These are phyloP conservation scores for Drosophila parthenogenetica DNA, from an alignment of 2,888 invertebrate genomes.

Conservation along the genomic window DNA sequence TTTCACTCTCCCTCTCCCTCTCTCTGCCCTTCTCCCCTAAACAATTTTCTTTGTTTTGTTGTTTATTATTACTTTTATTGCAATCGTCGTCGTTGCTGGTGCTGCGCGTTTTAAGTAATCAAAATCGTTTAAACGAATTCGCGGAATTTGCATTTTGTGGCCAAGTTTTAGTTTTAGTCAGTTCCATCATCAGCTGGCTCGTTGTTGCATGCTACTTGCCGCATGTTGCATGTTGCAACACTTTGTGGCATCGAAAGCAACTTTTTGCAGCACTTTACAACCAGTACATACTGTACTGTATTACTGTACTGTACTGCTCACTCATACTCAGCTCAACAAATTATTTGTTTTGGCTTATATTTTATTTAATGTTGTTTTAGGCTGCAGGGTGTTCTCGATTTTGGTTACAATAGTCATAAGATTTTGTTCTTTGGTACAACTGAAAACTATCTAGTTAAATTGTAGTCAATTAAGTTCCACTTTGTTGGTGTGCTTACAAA, in stretches of 20 bases:
- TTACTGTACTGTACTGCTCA: not conserved
- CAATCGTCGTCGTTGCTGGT: slow-evolving; percentile 19
- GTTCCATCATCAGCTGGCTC: not conserved
- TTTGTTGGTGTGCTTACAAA: not conserved
- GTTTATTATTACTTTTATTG: slow-evolving; percentile 57
- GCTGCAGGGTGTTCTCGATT: too few relatives aligned
- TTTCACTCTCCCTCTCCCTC: not conserved
- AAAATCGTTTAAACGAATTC: slow-evolving; percentile 76
- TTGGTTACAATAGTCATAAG: too few relatives aligned
- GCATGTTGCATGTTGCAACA: slow-evolving; percentile 40
- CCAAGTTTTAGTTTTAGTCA: slow-evolving; percentile 47
- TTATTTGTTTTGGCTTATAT: not conserved
- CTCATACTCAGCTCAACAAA: not conserved
- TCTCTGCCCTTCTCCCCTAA: not conserved
- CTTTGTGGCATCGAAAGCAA: not conserved
- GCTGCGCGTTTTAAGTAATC: slow-evolving; percentile 66
- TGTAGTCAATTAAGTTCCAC: too few relatives aligned
- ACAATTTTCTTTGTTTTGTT: slow-evolving; percentile 14
- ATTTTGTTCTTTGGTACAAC: too few relatives aligned
- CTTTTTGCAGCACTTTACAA: not conserved
- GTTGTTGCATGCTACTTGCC: slow-evolving; percentile 12
- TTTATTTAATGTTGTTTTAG: not conserved
- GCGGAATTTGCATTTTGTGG: slow-evolving; percentile 68
- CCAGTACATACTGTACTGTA: not conserved
- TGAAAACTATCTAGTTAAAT: too few relatives aligned